Percentiles rank a stretch among this genome's conserved stretches.
These are phyloP conservation scores for Gonatopus flavifemur DNA, from an alignment of 1,140 invertebrate species.

Conservation along the genomic window DNA sequence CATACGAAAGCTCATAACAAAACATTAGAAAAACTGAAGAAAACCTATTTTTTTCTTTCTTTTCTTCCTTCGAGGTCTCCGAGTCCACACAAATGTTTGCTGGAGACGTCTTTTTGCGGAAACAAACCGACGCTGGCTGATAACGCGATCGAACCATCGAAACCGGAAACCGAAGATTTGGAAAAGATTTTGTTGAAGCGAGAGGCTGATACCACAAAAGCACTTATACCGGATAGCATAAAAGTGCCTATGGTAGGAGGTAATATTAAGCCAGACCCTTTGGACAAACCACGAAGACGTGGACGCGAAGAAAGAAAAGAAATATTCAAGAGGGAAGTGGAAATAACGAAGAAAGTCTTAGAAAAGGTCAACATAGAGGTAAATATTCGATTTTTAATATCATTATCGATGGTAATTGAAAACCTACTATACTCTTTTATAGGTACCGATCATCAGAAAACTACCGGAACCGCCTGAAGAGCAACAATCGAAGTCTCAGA, in stretches of 20 bases:
- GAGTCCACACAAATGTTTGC: constrained; percentile 83
- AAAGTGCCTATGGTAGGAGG: constrained; percentile 51
- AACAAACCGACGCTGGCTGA: constrained; percentile 64
- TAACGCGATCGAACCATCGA: constrained; percentile 50
- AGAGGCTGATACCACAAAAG: constrained; percentile 55
- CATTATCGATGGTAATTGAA: not conserved
- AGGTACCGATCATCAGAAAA: constrained; percentile 33
- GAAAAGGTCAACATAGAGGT: constrained; percentile 56
- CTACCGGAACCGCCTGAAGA: constrained; percentile 6
- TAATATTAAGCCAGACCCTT: constrained; percentile 50
- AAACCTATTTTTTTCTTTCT: too few species aligned
- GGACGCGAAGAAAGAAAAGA: constrained; percentile 55
- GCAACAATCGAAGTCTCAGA: constrained; percentile 15
- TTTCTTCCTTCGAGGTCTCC: constrained; percentile 69
- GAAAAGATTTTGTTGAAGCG: constrained; percentile 66
- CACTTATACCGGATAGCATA: constrained; percentile 52
- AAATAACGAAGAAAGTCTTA: constrained; percentile 55
- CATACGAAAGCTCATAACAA: too few species aligned
- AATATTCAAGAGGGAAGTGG: constrained; percentile 56
- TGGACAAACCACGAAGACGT: constrained; percentile 50
- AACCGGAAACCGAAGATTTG: constrained; percentile 62
- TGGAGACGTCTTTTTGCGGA: constrained; percentile 88
- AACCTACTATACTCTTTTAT: not conserved
- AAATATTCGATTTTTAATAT: too few species aligned
- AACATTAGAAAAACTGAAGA: not conserved